Base-by-base conservation (phyloP, 2,888 invertebrate species). In the Deilephila elpenor region DNA sequence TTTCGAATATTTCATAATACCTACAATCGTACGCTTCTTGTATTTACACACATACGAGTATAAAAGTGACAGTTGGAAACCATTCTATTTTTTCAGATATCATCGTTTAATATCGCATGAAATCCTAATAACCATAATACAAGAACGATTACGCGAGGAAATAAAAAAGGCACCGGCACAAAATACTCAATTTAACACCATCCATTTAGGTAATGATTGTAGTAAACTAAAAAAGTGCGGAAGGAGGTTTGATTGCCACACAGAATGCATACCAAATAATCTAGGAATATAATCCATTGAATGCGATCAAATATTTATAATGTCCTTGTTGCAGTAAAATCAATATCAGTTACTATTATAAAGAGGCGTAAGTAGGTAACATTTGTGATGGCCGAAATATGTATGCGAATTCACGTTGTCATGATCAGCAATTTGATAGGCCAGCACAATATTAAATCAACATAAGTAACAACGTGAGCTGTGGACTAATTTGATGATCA, bases 101-200 rank as follows among this genome's bases (percentile, higher is more conserved):
- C 74, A 73, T 73, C 72, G 75, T 75, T 76, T 56, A n/a, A 4
- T 56, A 56, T 56, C 51, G 51, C 67, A 25, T 67, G 44, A 67
- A 67, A 44, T 25, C 25, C 51, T 0, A 67, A 44, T 67, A 67
- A 17, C 67, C 14, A 17, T 44, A 67, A 51, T 25, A 51, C 44
- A 25, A 67, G 76, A 76, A 78, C 75, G 78, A 81, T 82, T 80
- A 77, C 78, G 74, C 73, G 74, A 75, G 73, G 37, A 78, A 71
- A 80, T 75, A 74, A 88, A 86, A 87, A 84, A 78, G 14, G 44
- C 76, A 87, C 82, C 86, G 83, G 78, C 81, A 83, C 87, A 85
- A 88, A 90, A 87, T 88, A 85, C 83, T 85, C 85, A 88, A 90
- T 90, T 90, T 89, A 90, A 90, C 90, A 90, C 89, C 85, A 89